phyloP scores from a whole-genome alignment of 1,140 invertebrate genomes.

The Myzus persicae region DNA sequence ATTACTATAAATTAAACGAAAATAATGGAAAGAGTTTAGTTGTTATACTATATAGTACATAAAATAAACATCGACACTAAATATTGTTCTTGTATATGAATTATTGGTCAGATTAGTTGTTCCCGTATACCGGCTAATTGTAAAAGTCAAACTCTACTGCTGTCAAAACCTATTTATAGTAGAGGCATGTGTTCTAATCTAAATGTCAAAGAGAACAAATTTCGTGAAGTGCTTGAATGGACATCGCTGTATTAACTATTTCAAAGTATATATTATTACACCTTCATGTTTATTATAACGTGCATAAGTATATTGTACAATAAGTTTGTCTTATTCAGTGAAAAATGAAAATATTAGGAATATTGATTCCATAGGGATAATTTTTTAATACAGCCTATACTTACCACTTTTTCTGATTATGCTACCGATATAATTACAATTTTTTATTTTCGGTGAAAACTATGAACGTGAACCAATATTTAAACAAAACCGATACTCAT shows the following conservation, averaged over 20 bases:
- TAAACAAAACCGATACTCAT: not conserved
- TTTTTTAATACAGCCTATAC: too few relatives aligned
- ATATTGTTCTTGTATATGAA: not conserved
- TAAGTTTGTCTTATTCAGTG: not conserved
- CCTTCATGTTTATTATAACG: not conserved
- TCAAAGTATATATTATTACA: slow-evolving; percentile 36
- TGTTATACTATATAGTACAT: not conserved
- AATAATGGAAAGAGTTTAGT: not conserved
- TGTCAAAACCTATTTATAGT: slow-evolving; percentile 59
- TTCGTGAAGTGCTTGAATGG: slow-evolving; percentile 49
- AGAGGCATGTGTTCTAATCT: slow-evolving; percentile 57
- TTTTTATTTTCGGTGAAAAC: not conserved
- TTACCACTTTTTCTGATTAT: not conserved
- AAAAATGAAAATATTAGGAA: not conserved
- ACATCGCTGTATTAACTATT: slow-evolving; percentile 38
- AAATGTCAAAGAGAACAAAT: slow-evolving; percentile 56
- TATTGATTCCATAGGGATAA: not conserved
- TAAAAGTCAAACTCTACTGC: slow-evolving; percentile 38
- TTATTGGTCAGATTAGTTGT: slow-evolving; percentile 40
- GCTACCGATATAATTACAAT: not conserved
- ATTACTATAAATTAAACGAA: not conserved
- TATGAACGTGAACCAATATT: not conserved
- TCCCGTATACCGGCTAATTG: slow-evolving; percentile 50
- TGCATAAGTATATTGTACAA: not conserved
- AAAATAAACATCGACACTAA: not conserved